phyloP scores from a whole-genome alignment of 2,113 vertebrate species.

The Rhodinocichla rosea region DNA sequence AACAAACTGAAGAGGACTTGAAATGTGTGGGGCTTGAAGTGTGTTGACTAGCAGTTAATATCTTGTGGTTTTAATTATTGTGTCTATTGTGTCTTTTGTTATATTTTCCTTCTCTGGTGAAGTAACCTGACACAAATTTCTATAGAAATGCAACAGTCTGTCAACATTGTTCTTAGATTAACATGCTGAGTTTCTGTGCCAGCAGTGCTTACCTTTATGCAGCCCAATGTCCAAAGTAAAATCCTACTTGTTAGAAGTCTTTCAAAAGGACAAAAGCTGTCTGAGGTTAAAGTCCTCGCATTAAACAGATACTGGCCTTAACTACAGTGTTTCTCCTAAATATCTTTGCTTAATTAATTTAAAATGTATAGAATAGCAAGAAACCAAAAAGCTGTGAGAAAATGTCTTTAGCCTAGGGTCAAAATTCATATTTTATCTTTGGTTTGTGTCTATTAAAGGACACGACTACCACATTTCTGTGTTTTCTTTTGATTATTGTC shows the following conservation, averaged over 20 bases:
- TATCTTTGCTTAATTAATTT: background rate
- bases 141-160: background rate
- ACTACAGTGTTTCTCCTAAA: background rate
- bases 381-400: background rate
- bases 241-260: background rate
- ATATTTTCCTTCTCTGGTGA: background rate
- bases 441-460: background rate
- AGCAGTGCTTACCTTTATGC: background rate
- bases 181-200: background rate
- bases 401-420: background rate
- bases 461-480: fast-evolving
- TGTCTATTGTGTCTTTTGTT: background rate
- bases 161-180: background rate
- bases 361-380: background rate
- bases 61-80: background rate
- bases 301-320: background rate
- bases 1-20: background rate
- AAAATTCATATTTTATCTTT: background rate
- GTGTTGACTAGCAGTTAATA: background rate
- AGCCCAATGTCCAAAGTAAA: background rate
- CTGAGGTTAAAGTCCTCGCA: background rate
- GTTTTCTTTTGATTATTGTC: background rate
- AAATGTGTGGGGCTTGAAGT: background rate
- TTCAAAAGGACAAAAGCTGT: background rate
- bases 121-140: background rate